Percentiles rank a stretch among this genome's conserved stretches.
Conservation (phyloP, 2,888 invertebrate genomes). For the Meliscaeva auricollis region DNA sequence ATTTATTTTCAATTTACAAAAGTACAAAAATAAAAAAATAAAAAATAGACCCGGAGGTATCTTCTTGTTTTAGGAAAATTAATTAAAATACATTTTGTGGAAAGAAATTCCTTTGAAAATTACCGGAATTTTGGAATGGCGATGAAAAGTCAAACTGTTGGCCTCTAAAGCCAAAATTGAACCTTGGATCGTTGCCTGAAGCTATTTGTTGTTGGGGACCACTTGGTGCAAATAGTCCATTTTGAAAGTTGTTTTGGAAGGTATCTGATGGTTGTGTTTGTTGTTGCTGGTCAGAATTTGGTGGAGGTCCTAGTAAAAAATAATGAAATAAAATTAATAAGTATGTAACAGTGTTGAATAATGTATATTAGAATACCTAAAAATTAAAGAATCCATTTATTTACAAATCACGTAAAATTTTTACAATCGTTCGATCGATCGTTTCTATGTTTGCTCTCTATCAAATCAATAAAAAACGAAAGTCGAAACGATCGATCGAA, state of each 20-base stretch:
- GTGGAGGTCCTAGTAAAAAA: slow-evolving; percentile 36
- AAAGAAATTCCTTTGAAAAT: slow-evolving; percentile 48
- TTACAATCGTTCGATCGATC: no score
- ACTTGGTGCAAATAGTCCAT: slow-evolving; percentile 47
- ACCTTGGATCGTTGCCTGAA: slow-evolving; percentile 9
- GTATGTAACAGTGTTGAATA: no score
- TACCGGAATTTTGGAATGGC: slow-evolving; percentile 46
- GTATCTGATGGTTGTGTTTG: slow-evolving; percentile 37
- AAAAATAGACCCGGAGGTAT: slow-evolving; percentile 4
- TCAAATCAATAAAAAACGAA: no score
- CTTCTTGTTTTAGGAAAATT: neutral
- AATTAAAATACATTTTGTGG: slow-evolving; percentile 44
- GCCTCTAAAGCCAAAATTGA: slow-evolving; percentile 40
- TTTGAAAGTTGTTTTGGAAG: slow-evolving; percentile 33
- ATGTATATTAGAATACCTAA: no score
- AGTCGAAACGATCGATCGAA: no score
- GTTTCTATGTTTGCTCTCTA: no score
- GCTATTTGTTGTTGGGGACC: slow-evolving; percentile 29
- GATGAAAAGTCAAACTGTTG: slow-evolving; percentile 47
- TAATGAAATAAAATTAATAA: neutral
- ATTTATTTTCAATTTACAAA: slow-evolving; percentile 22
- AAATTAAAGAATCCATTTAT: no score
- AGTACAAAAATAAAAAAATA: slow-evolving; percentile 18
- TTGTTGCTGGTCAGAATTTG: slow-evolving; percentile 38
- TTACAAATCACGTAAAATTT: no score